A percentile compares a stretch with the other conserved stretches of the same genome.
phyloP scores from a whole-genome alignment of 1,140 invertebrate species.

The Rhizoglyphus robini region DNA sequence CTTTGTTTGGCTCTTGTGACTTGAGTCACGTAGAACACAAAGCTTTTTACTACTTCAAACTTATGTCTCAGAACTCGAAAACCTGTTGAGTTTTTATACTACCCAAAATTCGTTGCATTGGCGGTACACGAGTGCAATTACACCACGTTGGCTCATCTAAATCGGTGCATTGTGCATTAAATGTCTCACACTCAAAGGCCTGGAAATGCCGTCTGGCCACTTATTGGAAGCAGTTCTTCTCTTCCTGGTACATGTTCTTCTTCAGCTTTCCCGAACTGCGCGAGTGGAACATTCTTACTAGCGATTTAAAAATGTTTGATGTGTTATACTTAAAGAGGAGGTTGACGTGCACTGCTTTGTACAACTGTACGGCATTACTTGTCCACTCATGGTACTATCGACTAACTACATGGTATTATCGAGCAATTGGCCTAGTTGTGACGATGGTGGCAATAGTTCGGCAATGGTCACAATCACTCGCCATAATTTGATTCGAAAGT shows the following conservation, averaged over 20 bases:
- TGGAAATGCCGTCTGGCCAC: constrained; percentile 43
- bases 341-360: constrained; percentile 58
- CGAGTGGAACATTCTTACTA: constrained; percentile 45
- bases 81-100: too few relatives aligned
- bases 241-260: constrained; percentile 45
- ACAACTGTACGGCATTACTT: constrained; percentile 52
- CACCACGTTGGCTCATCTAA: too few relatives aligned
- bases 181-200: constrained; percentile 57
- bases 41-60: too few relatives aligned
- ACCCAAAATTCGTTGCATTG: too few relatives aligned
- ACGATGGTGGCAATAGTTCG: too few relatives aligned
- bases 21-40: too few relatives aligned
- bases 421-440: constrained; percentile 33
- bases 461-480: not conserved
- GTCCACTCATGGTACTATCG: too few relatives aligned
- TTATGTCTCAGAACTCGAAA: constrained; percentile 68
- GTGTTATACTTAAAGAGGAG: constrained; percentile 43
- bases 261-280: constrained; percentile 56
- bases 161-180: constrained; percentile 55
- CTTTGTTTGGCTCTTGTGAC: too few relatives aligned
- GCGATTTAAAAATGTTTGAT: constrained; percentile 50
- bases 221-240: constrained; percentile 43
- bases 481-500: too few relatives aligned
- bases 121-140: too few relatives aligned
- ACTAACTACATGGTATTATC: too few relatives aligned